Base-by-base conservation (phyloP, 2,113 vertebrate species). In the Anolis carolinensis region DNA sequence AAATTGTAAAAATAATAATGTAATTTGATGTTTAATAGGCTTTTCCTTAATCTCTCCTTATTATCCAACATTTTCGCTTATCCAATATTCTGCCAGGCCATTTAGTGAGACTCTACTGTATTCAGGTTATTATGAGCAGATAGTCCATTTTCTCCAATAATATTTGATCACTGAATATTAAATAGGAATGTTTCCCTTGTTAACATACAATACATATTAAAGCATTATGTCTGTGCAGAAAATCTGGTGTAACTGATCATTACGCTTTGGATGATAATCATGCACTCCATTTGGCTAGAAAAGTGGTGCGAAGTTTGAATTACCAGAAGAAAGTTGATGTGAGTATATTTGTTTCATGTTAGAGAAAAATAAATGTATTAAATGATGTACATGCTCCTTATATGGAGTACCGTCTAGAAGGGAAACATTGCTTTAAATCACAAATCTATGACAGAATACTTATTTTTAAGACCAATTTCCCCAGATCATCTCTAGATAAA, bases 161-260 rank as follows among this genome's bases (percentile, higher is more conserved):
- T 73, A 48, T 44, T 80, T 86, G 23, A 48, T 30, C 52, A 73
- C 36, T 30, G 23, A 48, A 10, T 63, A n/a, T 10, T 14, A 65
- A 48, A 70, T 30, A 36, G 8, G 36, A 48, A 14, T 68, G 23
- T 52, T 30, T 32, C 50, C 7, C 34, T 32, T 78, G 18, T 39
- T 88, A 10, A 48, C 77, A 55, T 3, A 71, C 67, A 81, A 10
- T 27, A 32, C 1, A 67, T 52, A 68, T 8, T 80, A 34, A 13
- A 44, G 34, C 75, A 34, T 84, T 48, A 30, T 68, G 74, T 87
- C 32, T 92, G 27, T 86, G 18, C 93, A 99, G 99, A 92, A 98
- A 98, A 93, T 99, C 99, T 81, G 98, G 99, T 52, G 99, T 99
- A 85, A 97, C 97, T 11, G 99, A 99, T 93, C 97, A 99, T 90